Conservation (phyloP, 2,888 invertebrate species). For the Orthosia cruda region DNA sequence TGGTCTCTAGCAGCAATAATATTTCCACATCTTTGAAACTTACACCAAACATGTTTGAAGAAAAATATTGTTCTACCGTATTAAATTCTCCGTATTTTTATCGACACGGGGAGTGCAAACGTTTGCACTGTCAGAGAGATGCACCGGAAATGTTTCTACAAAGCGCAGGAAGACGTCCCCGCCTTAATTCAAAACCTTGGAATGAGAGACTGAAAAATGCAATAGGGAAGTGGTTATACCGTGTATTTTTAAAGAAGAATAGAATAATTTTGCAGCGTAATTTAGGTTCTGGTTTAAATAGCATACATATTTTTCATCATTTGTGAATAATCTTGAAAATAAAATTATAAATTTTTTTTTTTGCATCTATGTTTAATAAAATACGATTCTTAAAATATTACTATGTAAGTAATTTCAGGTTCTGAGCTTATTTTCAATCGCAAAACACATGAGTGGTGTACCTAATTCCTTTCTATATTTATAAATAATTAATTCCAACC, state of each 20-base stretch:
- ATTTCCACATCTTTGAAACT: slow-evolving; percentile 5
- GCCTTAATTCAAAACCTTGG: slow-evolving; percentile 31
- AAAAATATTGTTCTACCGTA: slow-evolving; percentile 52
- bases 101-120: slow-evolving; percentile 54
- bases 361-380: too few relatives aligned
- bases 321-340: too few relatives aligned
- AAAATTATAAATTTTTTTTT: background rate
- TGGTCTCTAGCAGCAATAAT: background rate
- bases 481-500: background rate
- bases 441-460: background rate
- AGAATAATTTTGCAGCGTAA: background rate
- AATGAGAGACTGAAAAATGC: slow-evolving; percentile 27
- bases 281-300: background rate
- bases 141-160: slow-evolving; percentile 45
- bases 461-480: background rate
- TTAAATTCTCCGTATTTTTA: slow-evolving; percentile 60
- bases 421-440: background rate
- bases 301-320: slow-evolving; percentile 4
- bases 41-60: slow-evolving; percentile 15
- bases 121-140: slow-evolving; percentile 50
- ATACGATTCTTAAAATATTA: background rate
- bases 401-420: too few relatives aligned
- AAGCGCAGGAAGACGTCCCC: slow-evolving; percentile 42
- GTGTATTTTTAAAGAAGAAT: slow-evolving; percentile 1
- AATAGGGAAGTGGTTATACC: slow-evolving; percentile 13